phyloP scores from a whole-genome alignment of 2,888 invertebrate genomes.

The Spilosoma lubricipeda region DNA sequence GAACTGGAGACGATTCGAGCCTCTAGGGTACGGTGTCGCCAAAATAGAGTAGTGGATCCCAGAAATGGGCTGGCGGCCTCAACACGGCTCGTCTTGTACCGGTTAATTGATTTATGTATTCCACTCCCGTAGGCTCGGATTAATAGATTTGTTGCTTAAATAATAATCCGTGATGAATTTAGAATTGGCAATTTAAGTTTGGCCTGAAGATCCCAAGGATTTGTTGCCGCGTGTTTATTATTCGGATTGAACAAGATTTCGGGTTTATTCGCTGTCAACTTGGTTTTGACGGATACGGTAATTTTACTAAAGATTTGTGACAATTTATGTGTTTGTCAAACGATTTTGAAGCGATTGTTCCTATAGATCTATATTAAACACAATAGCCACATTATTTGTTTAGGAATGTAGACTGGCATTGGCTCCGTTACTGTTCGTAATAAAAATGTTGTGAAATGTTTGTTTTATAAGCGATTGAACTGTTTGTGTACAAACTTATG shows the following conservation, averaged over 20 bases:
- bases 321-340: background rate
- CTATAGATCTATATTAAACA: background rate
- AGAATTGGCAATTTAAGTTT: constrained; percentile 70
- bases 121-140: constrained; percentile 68
- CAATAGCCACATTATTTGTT: background rate
- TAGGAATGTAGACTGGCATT: background rate
- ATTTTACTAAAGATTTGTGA: constrained; percentile 21
- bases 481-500: background rate
- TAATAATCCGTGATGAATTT: constrained; percentile 77
- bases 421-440: background rate
- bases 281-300: constrained; percentile 8
- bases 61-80: constrained; percentile 75
- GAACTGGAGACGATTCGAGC: constrained; percentile 64
- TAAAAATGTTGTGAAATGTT: background rate
- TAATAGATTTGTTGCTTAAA: constrained; percentile 81
- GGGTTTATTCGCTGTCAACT: constrained; percentile 7
- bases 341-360: background rate
- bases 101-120: constrained; percentile 82
- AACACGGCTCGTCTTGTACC: constrained; percentile 77
- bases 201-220: constrained; percentile 46
- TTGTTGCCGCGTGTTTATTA: constrained; percentile 45
- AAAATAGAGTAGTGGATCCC: constrained; percentile 71
- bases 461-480: background rate
- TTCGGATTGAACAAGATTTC: constrained; percentile 29
- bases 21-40: constrained; percentile 71